A percentile compares a stretch with the other conserved stretches of the same genome.
Conservation (phyloP, 1,140 invertebrate species). For the Leptinotarsa undecemlineata region DNA sequence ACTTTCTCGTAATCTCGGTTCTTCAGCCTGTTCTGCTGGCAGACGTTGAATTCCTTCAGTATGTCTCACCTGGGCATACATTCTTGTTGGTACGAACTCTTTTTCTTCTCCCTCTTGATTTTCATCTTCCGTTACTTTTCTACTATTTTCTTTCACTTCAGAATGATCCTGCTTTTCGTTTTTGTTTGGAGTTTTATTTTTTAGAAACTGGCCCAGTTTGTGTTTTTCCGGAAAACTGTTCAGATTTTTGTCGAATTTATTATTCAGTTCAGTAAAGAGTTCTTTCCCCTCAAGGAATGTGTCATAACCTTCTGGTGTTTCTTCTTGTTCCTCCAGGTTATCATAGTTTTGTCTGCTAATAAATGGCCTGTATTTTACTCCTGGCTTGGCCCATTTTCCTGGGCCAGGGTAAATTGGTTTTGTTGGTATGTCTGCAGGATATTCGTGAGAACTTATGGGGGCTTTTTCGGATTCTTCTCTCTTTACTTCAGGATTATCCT, state of each 20-base stretch:
- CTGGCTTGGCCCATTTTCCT: constrained; percentile 58
- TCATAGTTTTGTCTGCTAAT: constrained; percentile 39
- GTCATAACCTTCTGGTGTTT: constrained; percentile 48
- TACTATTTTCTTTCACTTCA: not conserved
- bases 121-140: constrained; percentile 25
- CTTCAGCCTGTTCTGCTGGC: constrained; percentile 63
- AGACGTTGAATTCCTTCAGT: constrained; percentile 64
- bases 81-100: constrained; percentile 68
- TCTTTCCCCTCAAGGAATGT: constrained; percentile 42
- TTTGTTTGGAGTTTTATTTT: not conserved
- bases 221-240: constrained; percentile 31
- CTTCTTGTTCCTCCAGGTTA: constrained; percentile 28
- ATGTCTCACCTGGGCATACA: constrained; percentile 70
- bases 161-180: not conserved
- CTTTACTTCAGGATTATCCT: constrained; percentile 4
- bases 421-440: constrained; percentile 52
- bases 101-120: constrained; percentile 47
- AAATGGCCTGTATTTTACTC: constrained; percentile 52
- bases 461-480: constrained; percentile 28
- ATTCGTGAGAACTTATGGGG: constrained; percentile 40
- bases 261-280: constrained; percentile 39
- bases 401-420: constrained; percentile 58
- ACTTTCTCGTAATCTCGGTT: constrained; percentile 64
- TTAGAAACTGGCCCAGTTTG: constrained; percentile 3
- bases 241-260: constrained; percentile 31